phyloP scores from a whole-genome alignment of 2,113 vertebrate species.

The Neolamprologus hecqui region DNA sequence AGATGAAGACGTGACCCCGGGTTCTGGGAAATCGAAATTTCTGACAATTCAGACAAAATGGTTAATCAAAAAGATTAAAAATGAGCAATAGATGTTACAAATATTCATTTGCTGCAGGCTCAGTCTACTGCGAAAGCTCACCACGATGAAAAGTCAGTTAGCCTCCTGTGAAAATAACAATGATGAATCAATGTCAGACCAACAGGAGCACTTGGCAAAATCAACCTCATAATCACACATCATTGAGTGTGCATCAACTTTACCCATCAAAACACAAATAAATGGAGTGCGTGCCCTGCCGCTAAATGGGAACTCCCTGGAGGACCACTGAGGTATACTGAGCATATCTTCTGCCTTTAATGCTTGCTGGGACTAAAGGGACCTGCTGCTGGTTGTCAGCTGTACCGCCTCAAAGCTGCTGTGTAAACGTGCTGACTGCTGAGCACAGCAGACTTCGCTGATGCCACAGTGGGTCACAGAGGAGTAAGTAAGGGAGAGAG shows the following conservation, averaged over 20 bases:
- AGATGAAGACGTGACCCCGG: not conserved
- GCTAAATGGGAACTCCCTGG: conserved; percentile 38
- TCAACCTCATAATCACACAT: conserved; percentile 35
- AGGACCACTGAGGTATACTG: conserved; percentile 40
- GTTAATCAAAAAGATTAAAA: not conserved
- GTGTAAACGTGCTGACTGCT: conserved; percentile 48
- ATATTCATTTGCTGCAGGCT: not conserved
- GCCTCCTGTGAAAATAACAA: not conserved
- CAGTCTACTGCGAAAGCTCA: not conserved
- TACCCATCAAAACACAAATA: conserved; percentile 29
- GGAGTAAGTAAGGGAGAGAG: conserved; percentile 32
- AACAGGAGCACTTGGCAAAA: conserved; percentile 25
- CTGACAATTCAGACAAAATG: not conserved
- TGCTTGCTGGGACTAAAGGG: conserved; percentile 45
- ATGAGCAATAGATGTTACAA: not conserved
- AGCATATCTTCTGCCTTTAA: conserved; percentile 35
- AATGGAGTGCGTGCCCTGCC: conserved; percentile 1
- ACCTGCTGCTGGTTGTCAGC: conserved; percentile 53
- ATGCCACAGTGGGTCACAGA: conserved; percentile 51
- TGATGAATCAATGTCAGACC: conserved; percentile 5
- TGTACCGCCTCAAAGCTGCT: conserved; percentile 39
- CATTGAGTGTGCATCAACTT: conserved; percentile 44
- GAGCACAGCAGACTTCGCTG: conserved; percentile 43
- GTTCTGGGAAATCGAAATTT: not conserved
- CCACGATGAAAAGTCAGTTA: not conserved